Conservation (phyloP, 1,140 invertebrate genomes). For the Caenorhabditis remanei region DNA sequence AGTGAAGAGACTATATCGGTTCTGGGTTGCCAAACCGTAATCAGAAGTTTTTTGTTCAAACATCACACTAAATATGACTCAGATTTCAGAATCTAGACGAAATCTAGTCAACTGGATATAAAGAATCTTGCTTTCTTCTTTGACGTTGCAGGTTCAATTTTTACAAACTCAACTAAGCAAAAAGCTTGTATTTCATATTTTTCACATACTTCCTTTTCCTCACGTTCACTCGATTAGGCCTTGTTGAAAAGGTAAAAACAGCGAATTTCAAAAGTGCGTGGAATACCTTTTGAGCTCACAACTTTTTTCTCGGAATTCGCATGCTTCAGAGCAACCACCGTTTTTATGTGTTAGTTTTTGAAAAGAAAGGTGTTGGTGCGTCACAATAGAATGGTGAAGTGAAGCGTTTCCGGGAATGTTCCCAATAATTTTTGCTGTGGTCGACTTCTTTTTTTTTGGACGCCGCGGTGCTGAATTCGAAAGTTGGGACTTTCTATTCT, state of each 20-base stretch:
- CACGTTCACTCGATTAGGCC: not conserved
- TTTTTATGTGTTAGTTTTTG: slow-evolving; percentile 10
- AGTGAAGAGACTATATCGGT: too few species aligned
- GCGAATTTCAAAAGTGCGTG: slow-evolving; percentile 10
- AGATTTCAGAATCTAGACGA: not conserved
- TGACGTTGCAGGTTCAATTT: not conserved
- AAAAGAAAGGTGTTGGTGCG: slow-evolving; percentile 37
- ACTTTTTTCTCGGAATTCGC: not conserved
- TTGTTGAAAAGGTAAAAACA: not conserved
- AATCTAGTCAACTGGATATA: not conserved
- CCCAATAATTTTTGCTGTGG: slow-evolving; percentile 13
- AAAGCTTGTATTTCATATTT: not conserved
- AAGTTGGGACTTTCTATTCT: not conserved
- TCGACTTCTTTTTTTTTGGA: slow-evolving; percentile 16
- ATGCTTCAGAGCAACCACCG: slow-evolving; percentile 41
- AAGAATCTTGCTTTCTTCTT: not conserved
- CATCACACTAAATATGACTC: too few species aligned
- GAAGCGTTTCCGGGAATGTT: slow-evolving; percentile 53
- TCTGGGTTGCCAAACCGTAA: too few species aligned
- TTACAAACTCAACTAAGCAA: not conserved
- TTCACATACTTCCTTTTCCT: not conserved
- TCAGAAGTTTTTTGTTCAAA: too few species aligned
- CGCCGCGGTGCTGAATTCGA: slow-evolving; percentile 48
- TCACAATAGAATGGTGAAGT: slow-evolving; percentile 46
- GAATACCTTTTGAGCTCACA: not conserved